Evolutionary conservation across 2,888 invertebrate genomes (phyloP).

Genomic region (Leptopilina myrica): DNA sequence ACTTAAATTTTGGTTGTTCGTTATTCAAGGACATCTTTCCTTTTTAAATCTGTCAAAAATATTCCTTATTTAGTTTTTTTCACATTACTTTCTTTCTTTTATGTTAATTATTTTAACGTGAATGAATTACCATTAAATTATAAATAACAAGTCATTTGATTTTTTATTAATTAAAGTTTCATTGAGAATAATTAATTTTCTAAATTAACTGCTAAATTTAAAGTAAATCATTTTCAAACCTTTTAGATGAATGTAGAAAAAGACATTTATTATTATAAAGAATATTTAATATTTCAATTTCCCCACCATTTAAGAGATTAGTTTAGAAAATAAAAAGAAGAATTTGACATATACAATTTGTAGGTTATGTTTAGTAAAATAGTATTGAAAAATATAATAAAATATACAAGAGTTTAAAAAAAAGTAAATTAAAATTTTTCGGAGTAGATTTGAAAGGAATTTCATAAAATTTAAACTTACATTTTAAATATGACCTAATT

Average conservation of each 20-base stretch:
- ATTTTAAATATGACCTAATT: slow-evolving; percentile 5
- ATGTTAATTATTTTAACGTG: no score
- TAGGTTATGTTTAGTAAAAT: neutral
- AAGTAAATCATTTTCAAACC: no score
- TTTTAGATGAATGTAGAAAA: no score
- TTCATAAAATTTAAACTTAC: neutral
- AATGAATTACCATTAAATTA: no score
- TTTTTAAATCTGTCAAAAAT: neutral
- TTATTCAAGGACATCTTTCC: neutral
- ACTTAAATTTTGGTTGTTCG: neutral
- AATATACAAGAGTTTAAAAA: neutral
- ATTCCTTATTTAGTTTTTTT: neutral
- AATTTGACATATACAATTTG: neutral
- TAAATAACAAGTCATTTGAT: no score
- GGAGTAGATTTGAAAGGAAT: neutral
- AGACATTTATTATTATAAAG: no score
- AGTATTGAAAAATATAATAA: neutral
- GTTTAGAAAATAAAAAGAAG: neutral
- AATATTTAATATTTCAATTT: no score
- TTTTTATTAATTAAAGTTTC: neutral
- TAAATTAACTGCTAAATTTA: no score
- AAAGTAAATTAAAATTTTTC: neutral
- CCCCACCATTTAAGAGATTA: no score
- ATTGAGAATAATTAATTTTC: neutral
- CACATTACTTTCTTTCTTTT: neutral